Evolutionary conservation across 2,797 vertebrate species (phyloP), one percentile per base, ranked within the genome.

Genomic region (Muscicapa striata): DNA sequence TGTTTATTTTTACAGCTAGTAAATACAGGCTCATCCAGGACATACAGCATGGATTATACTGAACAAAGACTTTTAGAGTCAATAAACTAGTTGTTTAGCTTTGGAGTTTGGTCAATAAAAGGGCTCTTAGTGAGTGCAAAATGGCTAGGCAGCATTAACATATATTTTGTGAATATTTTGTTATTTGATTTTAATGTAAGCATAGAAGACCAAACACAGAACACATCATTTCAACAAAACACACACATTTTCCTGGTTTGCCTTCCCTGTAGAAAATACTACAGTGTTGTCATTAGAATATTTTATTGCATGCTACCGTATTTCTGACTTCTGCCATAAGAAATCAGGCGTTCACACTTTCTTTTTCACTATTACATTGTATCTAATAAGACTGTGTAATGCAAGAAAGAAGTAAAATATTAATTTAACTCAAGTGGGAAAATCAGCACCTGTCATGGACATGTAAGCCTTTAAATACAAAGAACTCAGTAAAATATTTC

Each of bases 1-100:
- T 95, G 55, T 95, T 95, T 97, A 86, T 91, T 93, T 95, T 92
- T 91, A 75, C 79, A 96, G 51, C 73, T 79, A 91, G 63, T 83
- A 78, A 82, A 93, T 95, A 52, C 72, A 93, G 48, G 13, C 34
- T 95, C 90, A 87, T 93, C 74, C 51, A 94, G 86, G 89, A 87
- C 64, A 68, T 51, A 46, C 62, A 89, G 19, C 29, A 78, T 45
- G 68, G 77, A 87, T 96, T 77, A 87, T 89, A 86, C 19, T 59
- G 78, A 96, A 95, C 67, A 95, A 94, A 92, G 41, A 34, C 55
- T 84, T 95, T 87, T 67, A 69, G 70, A 93, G 68, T 77, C 79
- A 86, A 81, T 84, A 92, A 91, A 90, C 46, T 52, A 30, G 51
- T 49, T 95, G 66, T 95, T 96, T 89, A 93, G 75, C 36, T 48